phyloP scores from a whole-genome alignment of 2,797 vertebrate species.

The Pangasius mekongensis region DNA sequence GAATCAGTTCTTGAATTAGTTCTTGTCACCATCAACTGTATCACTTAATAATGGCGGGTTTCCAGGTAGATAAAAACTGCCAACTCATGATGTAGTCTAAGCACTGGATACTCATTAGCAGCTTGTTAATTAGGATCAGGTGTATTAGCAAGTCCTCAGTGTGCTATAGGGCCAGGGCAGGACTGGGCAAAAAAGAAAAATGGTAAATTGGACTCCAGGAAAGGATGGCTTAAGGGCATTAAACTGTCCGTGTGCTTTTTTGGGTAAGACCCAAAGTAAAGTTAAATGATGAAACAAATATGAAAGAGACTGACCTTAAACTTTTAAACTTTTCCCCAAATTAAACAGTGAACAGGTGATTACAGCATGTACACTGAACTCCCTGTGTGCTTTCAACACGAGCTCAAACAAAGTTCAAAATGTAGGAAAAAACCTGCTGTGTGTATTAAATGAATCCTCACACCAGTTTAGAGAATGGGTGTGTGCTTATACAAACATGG shows the following conservation, averaged over 20 bases:
- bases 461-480: neutral
- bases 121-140: neutral
- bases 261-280: slow-evolving; percentile 28
- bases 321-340: slow-evolving; percentile 58
- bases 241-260: neutral
- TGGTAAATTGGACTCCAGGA: neutral
- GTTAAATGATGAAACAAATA: slow-evolving; percentile 39
- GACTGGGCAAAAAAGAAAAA: neutral
- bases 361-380: slow-evolving; percentile 32
- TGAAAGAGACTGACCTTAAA: slow-evolving; percentile 56
- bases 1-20: neutral
- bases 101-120: neutral
- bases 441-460: neutral
- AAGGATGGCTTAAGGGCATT: neutral
- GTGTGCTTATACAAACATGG: neutral
- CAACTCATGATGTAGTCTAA: neutral
- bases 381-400: neutral
- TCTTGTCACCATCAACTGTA: neutral
- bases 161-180: neutral
- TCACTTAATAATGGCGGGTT: neutral
- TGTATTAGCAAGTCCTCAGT: neutral
- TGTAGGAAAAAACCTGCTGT: neutral
- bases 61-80: neutral
- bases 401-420: slow-evolving; percentile 12
- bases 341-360: slow-evolving; percentile 67